Evolutionary conservation across 2,888 invertebrate genomes (phyloP).

Genomic region (Therioaphis trifolii): DNA sequence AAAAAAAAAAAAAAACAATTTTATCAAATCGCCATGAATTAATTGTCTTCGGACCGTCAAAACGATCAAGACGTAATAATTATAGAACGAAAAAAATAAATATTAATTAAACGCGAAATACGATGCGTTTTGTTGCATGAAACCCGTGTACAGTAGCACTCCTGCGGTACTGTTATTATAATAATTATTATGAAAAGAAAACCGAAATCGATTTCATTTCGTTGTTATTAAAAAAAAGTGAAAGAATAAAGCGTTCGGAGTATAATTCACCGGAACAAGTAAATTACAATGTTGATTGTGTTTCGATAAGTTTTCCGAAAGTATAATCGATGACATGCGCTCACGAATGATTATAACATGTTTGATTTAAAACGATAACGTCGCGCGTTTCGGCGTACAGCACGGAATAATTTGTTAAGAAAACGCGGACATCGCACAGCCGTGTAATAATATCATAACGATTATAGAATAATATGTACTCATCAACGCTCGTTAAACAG

Average conservation of each 20-base stretch:
- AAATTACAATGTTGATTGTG: background rate
- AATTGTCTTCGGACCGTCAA: slow-evolving; percentile 16
- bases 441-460: too few species aligned
- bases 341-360: background rate
- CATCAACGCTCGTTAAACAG: background rate
- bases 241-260: slow-evolving; percentile 26
- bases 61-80: slow-evolving; percentile 31
- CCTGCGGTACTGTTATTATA: slow-evolving; percentile 16
- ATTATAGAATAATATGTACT: background rate
- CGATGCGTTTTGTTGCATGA: slow-evolving; percentile 18
- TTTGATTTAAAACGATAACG: too few species aligned
- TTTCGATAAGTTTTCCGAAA: slow-evolving; percentile 19
- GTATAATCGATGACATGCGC: background rate
- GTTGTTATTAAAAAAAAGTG: slow-evolving; percentile 31
- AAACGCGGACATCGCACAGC: too few species aligned
- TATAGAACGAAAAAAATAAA: slow-evolving; percentile 26
- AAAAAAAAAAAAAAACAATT: slow-evolving; percentile 12
- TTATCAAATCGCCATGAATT: slow-evolving; percentile 24
- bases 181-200: slow-evolving; percentile 40
- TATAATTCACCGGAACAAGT: background rate
- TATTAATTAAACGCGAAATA: slow-evolving; percentile 32
- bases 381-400: too few species aligned
- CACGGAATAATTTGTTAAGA: too few species aligned
- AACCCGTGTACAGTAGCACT: background rate
- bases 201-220: slow-evolving; percentile 9